Evolutionary conservation across 2,797 vertebrate species (phyloP), one percentile per base, ranked within the genome.

Genomic region (Buphagus erythrorhynchus): DNA sequence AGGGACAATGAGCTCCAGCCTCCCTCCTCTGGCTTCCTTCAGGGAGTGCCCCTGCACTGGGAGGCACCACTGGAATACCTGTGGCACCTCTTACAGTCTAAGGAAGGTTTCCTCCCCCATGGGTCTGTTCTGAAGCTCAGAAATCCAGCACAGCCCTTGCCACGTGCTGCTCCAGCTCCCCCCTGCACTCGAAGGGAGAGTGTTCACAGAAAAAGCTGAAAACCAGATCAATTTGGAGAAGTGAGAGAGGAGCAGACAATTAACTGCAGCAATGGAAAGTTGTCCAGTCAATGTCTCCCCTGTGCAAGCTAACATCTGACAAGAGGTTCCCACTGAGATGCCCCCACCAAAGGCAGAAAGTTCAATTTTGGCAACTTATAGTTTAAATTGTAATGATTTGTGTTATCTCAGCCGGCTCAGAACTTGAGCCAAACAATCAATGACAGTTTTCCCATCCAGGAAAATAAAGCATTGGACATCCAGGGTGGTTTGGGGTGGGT

Each of bases 1-100:
- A 20, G 40, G 24, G 22, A 66, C 43, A 17, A 38, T 0, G 1
- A 2, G 12, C 45, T 11, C 14, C 15, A 0, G 0, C 6, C 21
- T 63, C n/a, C 42, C 66, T 19, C 12, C 43, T 46, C 20, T 1
- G 3, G 2, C 28, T 46, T 28, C 62, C 31, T 42, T 28, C 29
- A 13, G 57, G 15, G 25, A 38, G 7, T 33, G 13, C 11, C 59
- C 33, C 0, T 19, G 45, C 45, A 16, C 5, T 12, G 49, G 40
- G 31, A 61, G 31, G 19, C 24, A 19, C 14, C 51, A 65, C 0
- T 51, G 49, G 25, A 67, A 35, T 17, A 36, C 14, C 6, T 65
- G 33, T 13, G 57, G 8, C 42, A 3, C 12, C 36, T 49, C 13
- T 4, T 82, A 31, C 59, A 49, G 8, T 0, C 2, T 7, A 5